Percentiles rank a stretch among this genome's conserved stretches.
These are phyloP conservation scores for Myrmecophaga tridactyla DNA, from an alignment of 2,113 vertebrate genomes.

Conservation along the genomic window DNA sequence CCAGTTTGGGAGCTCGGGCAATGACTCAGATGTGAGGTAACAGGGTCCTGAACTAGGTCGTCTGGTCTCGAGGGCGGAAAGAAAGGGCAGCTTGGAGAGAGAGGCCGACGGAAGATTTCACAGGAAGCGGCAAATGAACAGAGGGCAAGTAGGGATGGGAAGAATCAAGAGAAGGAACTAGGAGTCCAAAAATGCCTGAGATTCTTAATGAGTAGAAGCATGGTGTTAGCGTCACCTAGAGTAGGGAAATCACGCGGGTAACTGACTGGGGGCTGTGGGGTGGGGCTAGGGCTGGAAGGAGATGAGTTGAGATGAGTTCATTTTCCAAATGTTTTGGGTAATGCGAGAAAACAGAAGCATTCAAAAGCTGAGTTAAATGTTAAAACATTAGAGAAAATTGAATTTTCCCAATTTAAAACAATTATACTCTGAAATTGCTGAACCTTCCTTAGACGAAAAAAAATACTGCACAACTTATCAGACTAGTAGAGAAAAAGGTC, in stretches of 20 bases:
- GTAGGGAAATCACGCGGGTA: not conserved
- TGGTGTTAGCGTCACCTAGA: not conserved
- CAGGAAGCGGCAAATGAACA: not conserved
- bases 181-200: not conserved
- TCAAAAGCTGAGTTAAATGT: slow-evolving; percentile 54
- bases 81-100: not conserved
- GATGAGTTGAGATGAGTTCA: slow-evolving; percentile 48
- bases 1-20: not conserved
- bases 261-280: not conserved
- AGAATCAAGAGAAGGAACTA: not conserved
- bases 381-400: slow-evolving; percentile 76
- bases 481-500: not conserved
- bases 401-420: slow-evolving; percentile 77
- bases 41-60: rapidly evolving
- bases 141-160: not conserved
- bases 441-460: slow-evolving; percentile 50
- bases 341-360: slow-evolving; percentile 54
- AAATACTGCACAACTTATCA: slow-evolving; percentile 58
- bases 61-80: no score
- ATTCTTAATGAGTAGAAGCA: not conserved
- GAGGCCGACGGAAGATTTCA: no score
- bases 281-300: not conserved
- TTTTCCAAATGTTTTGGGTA: slow-evolving; percentile 73
- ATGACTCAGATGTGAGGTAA: not conserved
- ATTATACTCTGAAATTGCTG: slow-evolving; percentile 69